These are phyloP conservation scores for Muschampia plurimacula DNA, from an alignment of 2,888 invertebrate species.

Conservation along the genomic window DNA sequence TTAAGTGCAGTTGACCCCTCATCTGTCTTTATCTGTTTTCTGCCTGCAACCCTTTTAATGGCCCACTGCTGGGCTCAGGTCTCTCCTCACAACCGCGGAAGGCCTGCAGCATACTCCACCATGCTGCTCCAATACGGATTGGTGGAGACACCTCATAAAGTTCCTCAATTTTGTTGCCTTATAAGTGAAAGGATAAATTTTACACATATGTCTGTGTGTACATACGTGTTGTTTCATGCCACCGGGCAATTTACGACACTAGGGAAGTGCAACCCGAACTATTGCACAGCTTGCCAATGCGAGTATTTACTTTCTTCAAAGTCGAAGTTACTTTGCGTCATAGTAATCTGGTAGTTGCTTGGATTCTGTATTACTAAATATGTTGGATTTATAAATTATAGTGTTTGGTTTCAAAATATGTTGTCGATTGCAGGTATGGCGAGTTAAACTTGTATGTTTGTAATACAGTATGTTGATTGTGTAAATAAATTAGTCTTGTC, in stretches of 20 bases:
- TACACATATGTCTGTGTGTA: not conserved
- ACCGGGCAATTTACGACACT: conserved; percentile 29
- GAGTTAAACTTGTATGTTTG: not conserved
- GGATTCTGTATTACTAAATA: conserved; percentile 14
- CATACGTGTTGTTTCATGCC: conserved; percentile 2
- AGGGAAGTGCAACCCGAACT: conserved; percentile 30
- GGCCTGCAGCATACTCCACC: too few species aligned
- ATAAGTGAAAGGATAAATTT: conserved; percentile 1
- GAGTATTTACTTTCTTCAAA: conserved; percentile 30
- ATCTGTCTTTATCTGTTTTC: too few species aligned
- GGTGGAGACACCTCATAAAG: not conserved
- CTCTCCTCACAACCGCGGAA: too few species aligned
- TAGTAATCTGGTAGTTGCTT: not conserved
- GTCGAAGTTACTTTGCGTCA: conserved; percentile 16
- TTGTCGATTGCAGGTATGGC: not conserved
- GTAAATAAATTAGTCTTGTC: conserved; percentile 11
- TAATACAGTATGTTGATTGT: not conserved
- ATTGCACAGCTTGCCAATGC: conserved; percentile 27
- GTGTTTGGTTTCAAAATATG: conserved; percentile 8
- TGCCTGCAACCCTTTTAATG: too few species aligned
- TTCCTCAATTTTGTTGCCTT: not conserved
- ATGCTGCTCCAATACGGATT: too few species aligned
- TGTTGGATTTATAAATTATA: conserved; percentile 8
- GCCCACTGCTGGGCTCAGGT: too few species aligned
- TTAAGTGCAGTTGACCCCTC: too few species aligned